Conservation (phyloP, 2,113 vertebrate species). For the Calyptomena viridis region DNA sequence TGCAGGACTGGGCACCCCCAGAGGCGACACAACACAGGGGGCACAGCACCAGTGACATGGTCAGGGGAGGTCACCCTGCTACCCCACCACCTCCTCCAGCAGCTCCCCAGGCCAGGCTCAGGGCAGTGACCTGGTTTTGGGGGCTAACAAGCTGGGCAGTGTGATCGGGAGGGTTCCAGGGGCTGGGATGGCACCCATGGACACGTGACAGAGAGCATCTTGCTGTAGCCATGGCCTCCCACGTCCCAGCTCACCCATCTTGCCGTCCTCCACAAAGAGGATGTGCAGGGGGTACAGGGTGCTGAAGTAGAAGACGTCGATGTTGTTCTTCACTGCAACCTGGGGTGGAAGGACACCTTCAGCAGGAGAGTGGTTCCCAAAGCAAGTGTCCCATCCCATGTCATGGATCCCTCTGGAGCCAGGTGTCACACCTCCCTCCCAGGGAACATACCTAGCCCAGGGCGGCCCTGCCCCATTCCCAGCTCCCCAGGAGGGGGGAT, state of each 20-base stretch:
- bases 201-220: background rate
- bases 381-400: background rate
- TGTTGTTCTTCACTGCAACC: constrained; percentile 99
- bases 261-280: constrained; percentile 94
- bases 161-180: background rate
- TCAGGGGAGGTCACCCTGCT: rapidly evolving
- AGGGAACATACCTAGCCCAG: rapidly evolving
- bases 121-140: background rate
- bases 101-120: background rate
- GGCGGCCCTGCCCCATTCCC: background rate
- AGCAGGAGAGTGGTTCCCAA: rapidly evolving
- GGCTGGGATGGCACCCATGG: background rate
- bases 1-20: rapidly evolving
- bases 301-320: constrained; percentile 99
- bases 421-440: background rate
- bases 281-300: constrained; percentile 94
- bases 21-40: background rate
- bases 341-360: constrained; percentile 16
- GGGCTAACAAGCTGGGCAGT: rapidly evolving
- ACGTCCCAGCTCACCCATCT: constrained; percentile 88
- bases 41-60: rapidly evolving
- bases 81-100: background rate
- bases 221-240: background rate
- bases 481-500: background rate
- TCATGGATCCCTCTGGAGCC: background rate